Percentiles rank a stretch among this genome's conserved stretches.
These are phyloP conservation scores for Diarsia dahlii DNA, from an alignment of 2,888 invertebrate genomes.

Conservation along the genomic window DNA sequence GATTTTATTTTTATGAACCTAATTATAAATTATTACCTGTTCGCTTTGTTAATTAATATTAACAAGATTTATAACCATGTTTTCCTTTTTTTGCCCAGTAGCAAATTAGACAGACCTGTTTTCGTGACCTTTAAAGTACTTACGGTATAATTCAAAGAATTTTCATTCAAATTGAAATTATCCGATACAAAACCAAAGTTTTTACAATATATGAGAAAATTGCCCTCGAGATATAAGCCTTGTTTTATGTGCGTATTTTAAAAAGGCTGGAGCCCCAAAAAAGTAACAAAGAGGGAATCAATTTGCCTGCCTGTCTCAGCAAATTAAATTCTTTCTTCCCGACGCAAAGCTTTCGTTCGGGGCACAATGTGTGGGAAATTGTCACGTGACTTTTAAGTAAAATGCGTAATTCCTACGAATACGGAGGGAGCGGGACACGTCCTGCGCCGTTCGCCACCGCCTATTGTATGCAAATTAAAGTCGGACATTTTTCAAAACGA, in stretches of 20 bases:
- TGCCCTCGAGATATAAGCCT: constrained; percentile 10
- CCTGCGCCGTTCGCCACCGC: constrained; percentile 80
- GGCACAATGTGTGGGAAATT: constrained; percentile 78
- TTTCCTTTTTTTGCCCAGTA: constrained; percentile 24
- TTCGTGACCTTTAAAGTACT: constrained; percentile 20
- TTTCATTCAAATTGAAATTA: constrained; percentile 19
- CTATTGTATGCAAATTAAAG: constrained; percentile 88
- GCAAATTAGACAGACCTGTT: constrained; percentile 28
- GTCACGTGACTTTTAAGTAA: constrained; percentile 81
- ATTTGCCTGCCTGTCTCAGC: constrained; percentile 65
- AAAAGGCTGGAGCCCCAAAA: constrained; percentile 39
- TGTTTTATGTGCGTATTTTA: constrained; percentile 32
- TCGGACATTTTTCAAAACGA: constrained; percentile 79
- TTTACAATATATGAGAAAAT: constrained; percentile 13
- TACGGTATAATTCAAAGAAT: not conserved
- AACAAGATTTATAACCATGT: constrained; percentile 27
- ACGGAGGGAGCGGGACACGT: constrained; percentile 73
- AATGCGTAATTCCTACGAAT: constrained; percentile 70
- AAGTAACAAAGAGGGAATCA: constrained; percentile 64
- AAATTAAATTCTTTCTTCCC: constrained; percentile 77
- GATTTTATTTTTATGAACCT: constrained; percentile 26
- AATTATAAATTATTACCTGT: constrained; percentile 31
- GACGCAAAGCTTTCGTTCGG: constrained; percentile 69
- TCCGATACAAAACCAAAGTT: constrained; percentile 16
- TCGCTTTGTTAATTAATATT: constrained; percentile 23